These are phyloP conservation scores for Cotesia congregata DNA, from an alignment of 2,888 invertebrate genomes.

Conservation along the genomic window DNA sequence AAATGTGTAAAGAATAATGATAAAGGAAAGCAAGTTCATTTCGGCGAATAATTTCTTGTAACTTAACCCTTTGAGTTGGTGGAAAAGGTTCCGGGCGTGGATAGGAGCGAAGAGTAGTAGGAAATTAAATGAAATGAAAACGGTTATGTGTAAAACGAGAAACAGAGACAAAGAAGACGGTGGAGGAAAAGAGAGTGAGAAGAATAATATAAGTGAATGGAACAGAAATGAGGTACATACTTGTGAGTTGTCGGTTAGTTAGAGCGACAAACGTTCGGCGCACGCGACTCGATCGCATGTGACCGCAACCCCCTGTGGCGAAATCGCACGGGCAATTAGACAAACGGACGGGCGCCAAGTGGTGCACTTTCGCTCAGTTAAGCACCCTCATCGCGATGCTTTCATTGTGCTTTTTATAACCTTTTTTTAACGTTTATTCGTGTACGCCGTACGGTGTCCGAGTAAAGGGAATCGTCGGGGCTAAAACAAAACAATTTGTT, in stretches of 20 bases:
- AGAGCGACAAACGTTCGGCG: constrained; percentile 35
- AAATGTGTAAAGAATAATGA: background rate
- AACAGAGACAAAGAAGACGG: background rate
- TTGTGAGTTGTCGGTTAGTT: constrained; percentile 30
- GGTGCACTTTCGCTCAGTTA: constrained; percentile 57
- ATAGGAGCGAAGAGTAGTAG: background rate
- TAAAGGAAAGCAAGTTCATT: background rate
- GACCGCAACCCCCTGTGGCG: constrained; percentile 39
- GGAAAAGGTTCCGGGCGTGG: background rate
- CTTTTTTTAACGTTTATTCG: background rate
- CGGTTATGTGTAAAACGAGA: constrained; percentile 2
- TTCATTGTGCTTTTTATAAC: background rate
- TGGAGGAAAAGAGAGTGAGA: background rate
- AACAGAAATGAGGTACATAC: constrained; percentile 25
- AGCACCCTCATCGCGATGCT: constrained; percentile 45
- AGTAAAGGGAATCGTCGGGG: background rate
- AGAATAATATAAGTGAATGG: constrained; percentile 2
- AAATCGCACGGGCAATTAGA: constrained; percentile 52
- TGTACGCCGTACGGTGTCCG: background rate
- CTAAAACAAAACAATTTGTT: background rate
- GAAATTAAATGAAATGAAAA: constrained; percentile 7
- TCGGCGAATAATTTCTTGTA: background rate
- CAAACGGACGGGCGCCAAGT: constrained; percentile 48
- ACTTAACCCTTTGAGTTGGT: background rate
- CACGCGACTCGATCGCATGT: constrained; percentile 46